These are phyloP conservation scores for Desoria tigrina DNA, from an alignment of 2,888 invertebrate species.

Conservation along the genomic window DNA sequence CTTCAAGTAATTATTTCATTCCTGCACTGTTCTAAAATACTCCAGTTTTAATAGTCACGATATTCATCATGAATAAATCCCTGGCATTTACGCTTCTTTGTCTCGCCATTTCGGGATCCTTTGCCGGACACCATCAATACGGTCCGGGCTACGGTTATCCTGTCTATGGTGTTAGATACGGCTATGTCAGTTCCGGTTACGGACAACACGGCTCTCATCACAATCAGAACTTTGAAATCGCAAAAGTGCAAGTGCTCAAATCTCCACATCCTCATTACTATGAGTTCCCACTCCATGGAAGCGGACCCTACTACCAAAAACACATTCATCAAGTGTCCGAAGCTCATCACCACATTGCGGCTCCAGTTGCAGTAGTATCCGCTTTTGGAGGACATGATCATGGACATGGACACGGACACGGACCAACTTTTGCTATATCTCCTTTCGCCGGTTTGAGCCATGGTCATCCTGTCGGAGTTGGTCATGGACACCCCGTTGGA, in stretches of 20 bases:
- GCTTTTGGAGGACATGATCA: not conserved
- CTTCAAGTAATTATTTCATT: too few relatives aligned
- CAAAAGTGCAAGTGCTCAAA: constrained; percentile 47
- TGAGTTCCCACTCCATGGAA: constrained; percentile 46
- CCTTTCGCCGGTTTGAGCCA: not conserved
- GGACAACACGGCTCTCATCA: not conserved
- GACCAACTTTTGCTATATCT: not conserved
- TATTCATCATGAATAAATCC: not conserved
- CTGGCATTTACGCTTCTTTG: not conserved
- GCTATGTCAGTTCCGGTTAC: constrained; percentile 27
- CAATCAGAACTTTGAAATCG: constrained; percentile 24
- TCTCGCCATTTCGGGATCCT: constrained; percentile 1
- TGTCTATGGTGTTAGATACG: constrained; percentile 21
- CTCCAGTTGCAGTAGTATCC: not conserved
- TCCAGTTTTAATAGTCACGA: too few relatives aligned
- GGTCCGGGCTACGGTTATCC: constrained; percentile 3
- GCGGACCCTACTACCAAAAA: constrained; percentile 46
- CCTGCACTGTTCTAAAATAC: too few relatives aligned
- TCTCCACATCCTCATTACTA: constrained; percentile 35
- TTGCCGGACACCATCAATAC: too few relatives aligned
- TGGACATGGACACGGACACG: constrained; percentile 4
- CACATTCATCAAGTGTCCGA: constrained; percentile 38
- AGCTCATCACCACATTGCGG: not conserved
- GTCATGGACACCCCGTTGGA: not conserved
- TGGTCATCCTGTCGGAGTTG: not conserved